Conservation (phyloP, 2,113 vertebrate genomes). For the Lichenostomus cassidix region DNA sequence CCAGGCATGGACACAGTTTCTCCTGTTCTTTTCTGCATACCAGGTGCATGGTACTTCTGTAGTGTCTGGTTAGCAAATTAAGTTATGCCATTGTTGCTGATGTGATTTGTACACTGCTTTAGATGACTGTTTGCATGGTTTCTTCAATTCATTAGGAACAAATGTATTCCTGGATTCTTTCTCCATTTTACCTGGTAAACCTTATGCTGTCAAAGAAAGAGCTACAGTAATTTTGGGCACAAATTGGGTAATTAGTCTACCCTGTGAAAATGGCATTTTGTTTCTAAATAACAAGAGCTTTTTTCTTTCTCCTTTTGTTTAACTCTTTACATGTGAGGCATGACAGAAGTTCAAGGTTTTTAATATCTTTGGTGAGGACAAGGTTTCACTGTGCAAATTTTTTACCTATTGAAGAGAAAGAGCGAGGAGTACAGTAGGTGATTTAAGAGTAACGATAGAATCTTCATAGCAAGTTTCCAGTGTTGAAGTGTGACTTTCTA, state of each 20-base stretch:
- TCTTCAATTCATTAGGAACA: background rate
- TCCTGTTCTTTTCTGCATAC: background rate
- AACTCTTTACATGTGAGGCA: background rate
- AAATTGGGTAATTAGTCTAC: background rate
- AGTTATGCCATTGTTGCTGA: background rate
- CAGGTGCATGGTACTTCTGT: background rate
- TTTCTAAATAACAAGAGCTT: background rate
- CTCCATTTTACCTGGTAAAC: background rate
- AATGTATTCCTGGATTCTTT: background rate
- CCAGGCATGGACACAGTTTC: background rate
- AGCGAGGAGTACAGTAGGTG: background rate
- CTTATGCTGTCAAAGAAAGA: background rate
- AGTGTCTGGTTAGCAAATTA: background rate
- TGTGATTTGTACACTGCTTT: background rate
- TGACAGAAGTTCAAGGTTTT: background rate
- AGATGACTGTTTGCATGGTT: background rate
- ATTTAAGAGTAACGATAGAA: background rate
- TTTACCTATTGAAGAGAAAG: background rate
- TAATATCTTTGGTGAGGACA: background rate
- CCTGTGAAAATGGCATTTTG: background rate
- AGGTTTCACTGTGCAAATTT: background rate
- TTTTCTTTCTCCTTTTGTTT: background rate
- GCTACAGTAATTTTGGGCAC: background rate
- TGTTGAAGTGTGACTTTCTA: background rate
- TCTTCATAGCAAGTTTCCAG: background rate